Evolutionary conservation across 2,888 invertebrate species (phyloP), one percentile per base, ranked within the genome.

Genomic region (Drosophila leonis): DNA sequence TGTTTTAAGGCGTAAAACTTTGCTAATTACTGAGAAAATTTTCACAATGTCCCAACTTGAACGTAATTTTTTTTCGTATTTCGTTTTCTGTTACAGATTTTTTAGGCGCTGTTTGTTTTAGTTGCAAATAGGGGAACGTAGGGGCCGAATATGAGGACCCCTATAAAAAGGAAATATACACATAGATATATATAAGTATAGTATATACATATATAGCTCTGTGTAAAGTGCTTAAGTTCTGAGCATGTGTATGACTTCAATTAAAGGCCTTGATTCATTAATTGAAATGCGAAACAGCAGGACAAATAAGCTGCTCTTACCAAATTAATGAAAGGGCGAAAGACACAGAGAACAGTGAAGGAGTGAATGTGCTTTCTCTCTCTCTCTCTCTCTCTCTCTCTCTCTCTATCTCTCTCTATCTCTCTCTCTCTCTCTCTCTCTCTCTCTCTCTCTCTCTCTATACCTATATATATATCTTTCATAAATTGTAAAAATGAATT

Each of bases 11-110:
- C 84, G 82, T 67, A 86, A 83, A 85, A 85, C 89, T 85, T 85
- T 85, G 85, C 85, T 85, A 85, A 85, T 85, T 85, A 85, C 85
- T 79, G 87, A 79, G 87, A 81, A 88, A 73, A 85, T 85, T 78
- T 85, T 77, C 82, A 70, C 87, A 88, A 75, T 72, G 72, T 74
- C 72, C 65, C 67, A 79, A 76, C 74, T 73, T 75, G 62, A 66
- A 55, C 61, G 48, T 29, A 29, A 27, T 61, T 78, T 77, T 65
- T 75, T 66, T 62, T 31, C 29, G 48, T 48, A 48, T 59, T 62
- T 48, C 52, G 31, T n/a, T 56, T 51, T 33, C 15, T 24, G 35
- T 66, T 59, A 33, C 46, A 10, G 24, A 9, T 18, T 49, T 29
- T 57, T 39, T 62, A 35, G 56, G 56, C 56, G 2, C 42, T 79